Base-by-base conservation (phyloP, 2,888 invertebrate genomes). In the Mesorhabditis spiculigera region DNA sequence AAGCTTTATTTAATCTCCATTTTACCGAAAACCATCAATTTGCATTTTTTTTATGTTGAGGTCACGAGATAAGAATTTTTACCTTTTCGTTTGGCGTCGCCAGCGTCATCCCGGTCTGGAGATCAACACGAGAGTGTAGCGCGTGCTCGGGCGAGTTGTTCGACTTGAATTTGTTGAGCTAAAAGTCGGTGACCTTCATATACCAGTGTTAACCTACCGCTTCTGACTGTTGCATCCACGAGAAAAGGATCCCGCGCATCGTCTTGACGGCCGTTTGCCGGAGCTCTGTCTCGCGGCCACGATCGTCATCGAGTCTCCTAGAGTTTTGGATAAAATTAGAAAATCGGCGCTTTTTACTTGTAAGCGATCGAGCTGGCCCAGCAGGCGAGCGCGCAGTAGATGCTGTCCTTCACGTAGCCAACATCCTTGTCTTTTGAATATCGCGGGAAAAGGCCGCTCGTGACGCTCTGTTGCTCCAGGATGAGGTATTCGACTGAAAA, bases 341-440 rank as follows among this genome's bases (percentile, higher is more conserved):
- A 64, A 43, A 65, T 6, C 10, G 41, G 45, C 6, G 41, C 66
- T 71, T 62, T 71, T 84, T 87, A 91, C 93, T 92, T 92, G 88
- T 96, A 98, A 5, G 97, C 94, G 87, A 96, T 95, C 86, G 95
- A 93, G 65, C 97, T 89, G 78, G 95, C 93, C 97, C 97, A 98
- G 45, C 95, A 91, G 4, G 95, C 93, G 73, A 93, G 91, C 42
- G 96, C 95, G 90, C 96, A 96, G 86, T 97, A 98, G 79, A 97
- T 92, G 87, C 95, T 95, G 85, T 97, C 97, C 74, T 90, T 85
- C 67, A 95, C 90, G 63, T 95, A 92, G 86, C 94, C 95, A 5
- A 92, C 93, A 72, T 92, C 90, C 83, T 90, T 90, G 84, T 94
- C 93, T 68, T 90, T 91, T 68, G 93, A 92, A 85, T 81, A 85